A percentile compares a stretch with the other conserved stretches of the same genome.
Evolutionary conservation across 2,888 invertebrate genomes (phyloP).

Genomic region (Ferdinandea cuprea): DNA sequence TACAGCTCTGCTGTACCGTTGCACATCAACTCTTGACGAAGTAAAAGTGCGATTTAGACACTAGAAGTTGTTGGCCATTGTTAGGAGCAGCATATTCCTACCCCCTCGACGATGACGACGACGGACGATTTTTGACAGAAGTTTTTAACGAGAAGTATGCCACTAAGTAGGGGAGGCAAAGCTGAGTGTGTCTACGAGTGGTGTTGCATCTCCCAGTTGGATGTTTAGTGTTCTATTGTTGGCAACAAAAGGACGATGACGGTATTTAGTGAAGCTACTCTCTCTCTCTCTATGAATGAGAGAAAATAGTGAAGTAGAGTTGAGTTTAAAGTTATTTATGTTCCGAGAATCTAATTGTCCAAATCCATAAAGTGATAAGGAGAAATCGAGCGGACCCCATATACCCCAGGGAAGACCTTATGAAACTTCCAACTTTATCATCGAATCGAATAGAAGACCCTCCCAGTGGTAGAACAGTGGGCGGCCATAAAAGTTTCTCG

Average conservation of each 20-base stretch:
- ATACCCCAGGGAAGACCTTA: too few species aligned
- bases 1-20: too few species aligned
- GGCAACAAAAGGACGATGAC: constrained; percentile 29
- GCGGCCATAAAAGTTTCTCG: too few species aligned
- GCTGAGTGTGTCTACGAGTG: constrained; percentile 15
- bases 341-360: too few species aligned
- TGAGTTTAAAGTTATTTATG: constrained; percentile 20
- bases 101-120: not conserved
- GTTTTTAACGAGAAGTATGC: constrained; percentile 22
- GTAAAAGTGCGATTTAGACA: constrained; percentile 32
- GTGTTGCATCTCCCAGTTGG: constrained; percentile 28
- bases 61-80: constrained; percentile 30
- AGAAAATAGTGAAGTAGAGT: too few species aligned
- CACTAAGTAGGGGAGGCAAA: constrained; percentile 23
- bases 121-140: constrained; percentile 13
- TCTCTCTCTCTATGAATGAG: too few species aligned
- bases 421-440: too few species aligned
- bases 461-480: too few species aligned
- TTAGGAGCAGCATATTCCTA: constrained; percentile 38
- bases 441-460: too few species aligned
- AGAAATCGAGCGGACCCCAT: too few species aligned
- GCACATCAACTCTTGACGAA: not conserved
- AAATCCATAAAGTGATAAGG: too few species aligned
- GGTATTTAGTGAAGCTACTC: constrained; percentile 38
- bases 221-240: constrained; percentile 54